These are phyloP conservation scores for Neopipo cinnamomea DNA, from an alignment of 2,113 vertebrate species.

Conservation along the genomic window DNA sequence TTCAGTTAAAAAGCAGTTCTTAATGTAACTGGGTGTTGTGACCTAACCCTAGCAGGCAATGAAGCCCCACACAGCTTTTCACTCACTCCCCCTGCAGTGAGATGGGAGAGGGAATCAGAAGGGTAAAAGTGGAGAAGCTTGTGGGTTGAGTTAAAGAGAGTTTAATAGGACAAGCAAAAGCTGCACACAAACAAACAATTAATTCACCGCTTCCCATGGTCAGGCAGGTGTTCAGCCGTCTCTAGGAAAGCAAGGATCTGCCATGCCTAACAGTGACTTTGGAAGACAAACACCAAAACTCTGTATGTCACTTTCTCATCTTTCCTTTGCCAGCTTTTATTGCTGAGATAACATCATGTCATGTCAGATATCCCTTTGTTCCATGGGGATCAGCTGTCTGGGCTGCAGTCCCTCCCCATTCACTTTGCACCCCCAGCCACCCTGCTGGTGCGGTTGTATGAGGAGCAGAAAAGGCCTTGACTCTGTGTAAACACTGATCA, in stretches of 20 bases:
- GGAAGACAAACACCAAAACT: no score
- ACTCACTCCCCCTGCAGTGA: not conserved
- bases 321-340: not conserved
- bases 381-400: not conserved
- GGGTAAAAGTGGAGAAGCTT: not conserved
- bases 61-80: not conserved
- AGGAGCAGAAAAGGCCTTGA: not conserved
- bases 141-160: not conserved
- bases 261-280: rapidly evolving
- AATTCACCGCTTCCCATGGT: not conserved
- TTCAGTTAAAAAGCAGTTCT: not conserved
- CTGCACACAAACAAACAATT: not conserved
- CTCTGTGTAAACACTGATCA: not conserved
- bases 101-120: not conserved
- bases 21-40: rapidly evolving
- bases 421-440: not conserved
- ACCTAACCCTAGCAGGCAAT: not conserved
- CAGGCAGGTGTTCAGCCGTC: not conserved
- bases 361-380: not conserved
- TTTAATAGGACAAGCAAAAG: not conserved
- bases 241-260: not conserved
- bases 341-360: not conserved
- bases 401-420: rapidly evolving
- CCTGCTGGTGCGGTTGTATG: rapidly evolving
- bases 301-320: no score